phyloP scores from a whole-genome alignment of 2,888 invertebrate species.

The Sarcophaga carnaria region DNA sequence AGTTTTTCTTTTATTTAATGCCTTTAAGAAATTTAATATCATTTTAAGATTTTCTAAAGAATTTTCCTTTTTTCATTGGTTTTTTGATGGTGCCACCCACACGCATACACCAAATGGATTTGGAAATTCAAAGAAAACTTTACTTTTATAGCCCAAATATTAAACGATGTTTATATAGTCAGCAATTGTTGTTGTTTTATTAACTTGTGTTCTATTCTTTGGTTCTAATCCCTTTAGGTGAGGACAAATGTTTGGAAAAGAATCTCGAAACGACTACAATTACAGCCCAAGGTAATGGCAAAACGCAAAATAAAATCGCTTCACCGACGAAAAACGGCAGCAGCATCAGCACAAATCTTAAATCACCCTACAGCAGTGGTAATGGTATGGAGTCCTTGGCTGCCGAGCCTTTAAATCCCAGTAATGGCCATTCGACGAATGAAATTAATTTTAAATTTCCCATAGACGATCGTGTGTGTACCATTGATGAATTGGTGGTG shows the following conservation, averaged over 20 bases:
- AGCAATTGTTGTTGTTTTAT: slow-evolving; percentile 31
- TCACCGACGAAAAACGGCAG: slow-evolving; percentile 58
- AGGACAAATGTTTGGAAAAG: slow-evolving; percentile 80
- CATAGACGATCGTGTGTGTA: slow-evolving; percentile 82
- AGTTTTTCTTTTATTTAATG: not conserved
- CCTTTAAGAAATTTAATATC: slow-evolving; percentile 49
- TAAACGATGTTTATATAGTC: slow-evolving; percentile 13
- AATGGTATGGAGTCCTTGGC: slow-evolving; percentile 70
- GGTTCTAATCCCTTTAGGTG: slow-evolving; percentile 73
- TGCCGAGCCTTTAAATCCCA: slow-evolving; percentile 68
- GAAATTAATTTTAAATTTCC: slow-evolving; percentile 85
- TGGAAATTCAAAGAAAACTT: too few relatives aligned
- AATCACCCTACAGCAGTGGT: slow-evolving; percentile 73
- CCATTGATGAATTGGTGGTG: slow-evolving; percentile 80
- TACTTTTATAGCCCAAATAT: too few relatives aligned
- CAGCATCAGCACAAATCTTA: slow-evolving; percentile 59
- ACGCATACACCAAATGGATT: too few relatives aligned
- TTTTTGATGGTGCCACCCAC: too few relatives aligned
- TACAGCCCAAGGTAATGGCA: slow-evolving; percentile 63
- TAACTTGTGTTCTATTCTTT: slow-evolving; percentile 22
- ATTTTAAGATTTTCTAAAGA: slow-evolving; percentile 29
- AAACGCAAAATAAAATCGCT: slow-evolving; percentile 61
- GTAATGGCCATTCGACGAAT: slow-evolving; percentile 74
- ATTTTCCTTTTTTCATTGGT: not conserved
- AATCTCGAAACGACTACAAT: slow-evolving; percentile 74